Evolutionary conservation across 2,888 invertebrate genomes (phyloP).

Genomic region (Ypsolopha sequella): DNA sequence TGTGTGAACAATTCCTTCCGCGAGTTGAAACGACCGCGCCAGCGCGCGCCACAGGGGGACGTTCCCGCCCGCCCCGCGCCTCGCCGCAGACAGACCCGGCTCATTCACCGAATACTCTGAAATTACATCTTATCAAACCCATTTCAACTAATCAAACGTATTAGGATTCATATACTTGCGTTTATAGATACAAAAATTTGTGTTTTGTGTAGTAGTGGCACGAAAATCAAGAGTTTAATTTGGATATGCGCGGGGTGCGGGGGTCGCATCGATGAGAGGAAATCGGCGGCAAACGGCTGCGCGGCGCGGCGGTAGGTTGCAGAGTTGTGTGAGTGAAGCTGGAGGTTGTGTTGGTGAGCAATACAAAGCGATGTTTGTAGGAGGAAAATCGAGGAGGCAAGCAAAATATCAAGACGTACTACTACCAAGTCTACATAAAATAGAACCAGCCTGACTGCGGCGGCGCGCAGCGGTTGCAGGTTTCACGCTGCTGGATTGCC

Average conservation of each 20-base stretch:
- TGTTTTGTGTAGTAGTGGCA: slow-evolving; percentile 8
- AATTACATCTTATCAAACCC: slow-evolving; percentile 33
- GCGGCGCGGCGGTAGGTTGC: background rate
- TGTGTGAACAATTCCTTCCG: slow-evolving; percentile 14
- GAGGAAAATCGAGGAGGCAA: slow-evolving; percentile 30
- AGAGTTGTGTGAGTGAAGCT: slow-evolving; percentile 15
- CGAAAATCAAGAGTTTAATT: slow-evolving; percentile 13
- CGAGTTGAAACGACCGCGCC: slow-evolving; percentile 18
- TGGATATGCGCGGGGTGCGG: slow-evolving; percentile 36
- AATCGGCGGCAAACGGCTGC: slow-evolving; percentile 13
- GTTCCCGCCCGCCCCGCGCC: slow-evolving; percentile 24
- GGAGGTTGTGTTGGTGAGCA: slow-evolving; percentile 32
- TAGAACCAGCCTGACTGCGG: background rate
- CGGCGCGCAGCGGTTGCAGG: background rate
- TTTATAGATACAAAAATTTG: background rate
- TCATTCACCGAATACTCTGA: slow-evolving; percentile 56
- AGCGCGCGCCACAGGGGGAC: slow-evolving; percentile 20
- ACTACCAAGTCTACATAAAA: no score
- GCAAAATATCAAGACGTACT: background rate
- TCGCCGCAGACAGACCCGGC: slow-evolving; percentile 18
- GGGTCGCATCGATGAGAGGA: slow-evolving; percentile 43
- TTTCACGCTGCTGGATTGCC: background rate
- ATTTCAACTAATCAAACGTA: slow-evolving; percentile 5
- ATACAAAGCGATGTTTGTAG: slow-evolving; percentile 26
- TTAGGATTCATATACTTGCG: background rate